Base-by-base conservation (phyloP, 1,140 invertebrate species). In the Drosophila lini region DNA sequence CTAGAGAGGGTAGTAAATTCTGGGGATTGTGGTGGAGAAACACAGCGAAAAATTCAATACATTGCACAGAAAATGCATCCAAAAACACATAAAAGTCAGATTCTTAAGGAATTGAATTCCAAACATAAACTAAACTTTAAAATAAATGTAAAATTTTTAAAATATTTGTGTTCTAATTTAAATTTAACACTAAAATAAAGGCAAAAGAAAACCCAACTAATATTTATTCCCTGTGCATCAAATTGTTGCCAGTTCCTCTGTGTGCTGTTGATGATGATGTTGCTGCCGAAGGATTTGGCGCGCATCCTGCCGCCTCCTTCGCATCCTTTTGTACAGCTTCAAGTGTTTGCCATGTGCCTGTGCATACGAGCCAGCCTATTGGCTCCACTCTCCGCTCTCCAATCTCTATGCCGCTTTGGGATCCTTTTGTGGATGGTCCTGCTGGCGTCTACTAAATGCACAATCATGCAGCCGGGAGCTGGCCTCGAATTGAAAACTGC, bases 311-410 rank as follows among this genome's bases (percentile, higher is more conserved):
- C 38, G 40, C 53, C 31, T 34, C 13, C 44, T 22, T 32, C 34
- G 10, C 45, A 13, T 42, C 42, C 42, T 41, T 48, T 56, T 50
- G 67, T 45, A 13, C 44, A 22, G 38, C 64, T 75, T 79, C 68
- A 78, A 85, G 81, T 86, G 78, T 86, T 85, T 85, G 82, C 78
- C 82, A 64, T 86, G 78, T 86, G 81, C 69, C 81, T 81, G 64
- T 71, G 81, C 81, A 85, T 86, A 81, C 69, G 78, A 77, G 57
- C 50, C 74, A 62, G 64, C 63, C 74, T 69, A 78, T 78, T 74
- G 70, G n/a, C 50, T 52, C n/a, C 31, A 34, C 31, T 52, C 45
- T 47, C 22, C 13, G 6, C 42, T 8, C 44, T 13, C 48, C 3
- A 0, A 22, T 47, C 47, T 16, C 48, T 9, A 34, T 13, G 22